Base-by-base conservation (phyloP, 2,797 vertebrate species). In the Rhyacichthys aspro region DNA sequence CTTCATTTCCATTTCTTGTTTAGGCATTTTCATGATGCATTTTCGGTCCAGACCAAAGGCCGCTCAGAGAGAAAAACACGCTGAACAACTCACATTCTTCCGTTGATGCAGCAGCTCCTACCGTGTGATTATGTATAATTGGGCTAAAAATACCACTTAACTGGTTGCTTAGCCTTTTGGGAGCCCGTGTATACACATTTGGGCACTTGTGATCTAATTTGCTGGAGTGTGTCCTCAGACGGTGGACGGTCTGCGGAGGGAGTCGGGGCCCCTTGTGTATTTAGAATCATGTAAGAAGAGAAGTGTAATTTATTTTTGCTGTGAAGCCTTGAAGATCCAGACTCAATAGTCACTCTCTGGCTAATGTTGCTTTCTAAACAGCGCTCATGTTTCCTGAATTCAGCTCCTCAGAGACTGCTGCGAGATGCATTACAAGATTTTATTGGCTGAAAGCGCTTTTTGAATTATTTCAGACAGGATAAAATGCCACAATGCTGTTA, bases 51-150 rank as follows among this genome's bases (percentile, higher is more conserved):
- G 16, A 47, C 59, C 57, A 63, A 33, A 63, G 49, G 59, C 23
- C 9, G 44, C 55, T 44, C 53, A 8, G 28, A 63, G 28, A 63
- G 11, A 23, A 39, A 9, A 39, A 67, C 8, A 17, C 17, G n/a
- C 53, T 32, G 18, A 37, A 39, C 32, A 47, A 47, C 43, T 64
- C 47, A 36, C 57, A 53, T 69, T 65, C 53, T 60, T 67, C 54
- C 54, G 54, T 58, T 58, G 23, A 17, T 7, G 45, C 54, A 37
- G 28, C 55, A 42, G 23, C 48, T 60, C 45, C 65, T 41, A 52
- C 61, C 56, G 60, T 70, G 66, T 65, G 43, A 75, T 81, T 73
- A 65, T 76, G 55, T 74, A 42, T 78, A 78, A 79, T 78, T 80
- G 63, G 17, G 15, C 39, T 65, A 48, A 81, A 74, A 75, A 78